These are phyloP conservation scores for Gobionotothen gibberifrons DNA, from an alignment of 2,797 vertebrate species.

Conservation along the genomic window DNA sequence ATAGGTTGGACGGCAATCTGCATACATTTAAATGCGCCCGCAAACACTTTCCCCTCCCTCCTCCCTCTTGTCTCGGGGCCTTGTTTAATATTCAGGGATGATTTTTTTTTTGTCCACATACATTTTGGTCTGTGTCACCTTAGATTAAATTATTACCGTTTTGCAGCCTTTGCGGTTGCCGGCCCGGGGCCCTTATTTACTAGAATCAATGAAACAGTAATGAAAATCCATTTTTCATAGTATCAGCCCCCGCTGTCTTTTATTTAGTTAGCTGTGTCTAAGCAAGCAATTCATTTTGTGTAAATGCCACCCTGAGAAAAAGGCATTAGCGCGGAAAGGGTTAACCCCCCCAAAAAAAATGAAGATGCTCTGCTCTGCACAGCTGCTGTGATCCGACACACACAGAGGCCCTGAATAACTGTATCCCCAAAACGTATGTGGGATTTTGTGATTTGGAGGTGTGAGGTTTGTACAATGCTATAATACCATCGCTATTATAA, in stretches of 20 bases:
- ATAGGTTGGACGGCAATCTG: conserved; percentile 99
- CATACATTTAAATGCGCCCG: conserved; percentile 98
- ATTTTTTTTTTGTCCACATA: conserved; percentile 99
- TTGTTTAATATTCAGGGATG: conserved; percentile 99
- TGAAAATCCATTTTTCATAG: conserved; percentile 99
- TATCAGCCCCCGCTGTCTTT: conserved; percentile 98
- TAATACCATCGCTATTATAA: conserved; percentile 29
- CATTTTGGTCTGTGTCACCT: conserved; percentile 99
- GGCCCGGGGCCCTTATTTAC: conserved; percentile 98
- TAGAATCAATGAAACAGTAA: conserved; percentile 99
- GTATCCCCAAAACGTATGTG: conserved; percentile 87
- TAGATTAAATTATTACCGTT: conserved; percentile 99
- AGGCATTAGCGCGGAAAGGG: conserved; percentile 87
- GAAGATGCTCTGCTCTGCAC: conserved; percentile 73
- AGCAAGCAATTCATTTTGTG: conserved; percentile 99
- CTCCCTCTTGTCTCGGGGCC: conserved; percentile 92
- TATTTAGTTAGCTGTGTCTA: conserved; percentile 99
- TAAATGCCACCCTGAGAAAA: conserved; percentile 97
- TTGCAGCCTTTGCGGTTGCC: conserved; percentile 93
- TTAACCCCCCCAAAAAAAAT: conserved; percentile 89
- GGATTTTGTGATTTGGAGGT: conserved; percentile 54
- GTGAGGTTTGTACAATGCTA: conserved; percentile 30
- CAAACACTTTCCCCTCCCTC: conserved; percentile 82
- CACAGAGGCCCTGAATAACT: conserved; percentile 75
- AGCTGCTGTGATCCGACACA: conserved; percentile 50